Base-by-base conservation (phyloP, 2,888 invertebrate genomes). In the Nymphalis urticae region DNA sequence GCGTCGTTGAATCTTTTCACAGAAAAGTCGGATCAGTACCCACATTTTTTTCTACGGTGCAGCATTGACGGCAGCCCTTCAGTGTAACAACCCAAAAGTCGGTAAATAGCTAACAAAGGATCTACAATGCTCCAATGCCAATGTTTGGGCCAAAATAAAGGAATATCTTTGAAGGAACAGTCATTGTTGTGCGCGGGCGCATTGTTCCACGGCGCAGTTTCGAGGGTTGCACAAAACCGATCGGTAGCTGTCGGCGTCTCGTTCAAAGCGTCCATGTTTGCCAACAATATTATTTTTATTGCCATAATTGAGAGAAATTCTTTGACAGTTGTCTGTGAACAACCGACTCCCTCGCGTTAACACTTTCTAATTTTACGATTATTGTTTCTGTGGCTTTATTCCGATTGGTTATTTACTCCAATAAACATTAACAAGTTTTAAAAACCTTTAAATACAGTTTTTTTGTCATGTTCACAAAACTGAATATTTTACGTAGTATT, bases 231-330 rank as follows among this genome's bases (percentile, higher is more conserved):
- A 90, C 89, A 90, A 90, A 89, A 91, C 90, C 90, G 84, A 82
- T 79, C 91, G 88, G 92, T 92, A 92, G 92, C 92, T 76, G 81
- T 76, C 86, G 86, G 87, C 82, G 77, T 77, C 73, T 42, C 76
- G 79, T 79, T 90, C 89, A 91, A 92, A 91, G 87, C 73, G 72
- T 74, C 73, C 72, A 73, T 90, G 91, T 92, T 92, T 91, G 77
- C 85, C 81, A 88, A 86, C 87, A 89, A 88, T 89, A 92, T 92
- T 87, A 90, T 90, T 90, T 91, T 91, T 91, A 92, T 89, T 89
- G 86, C 88, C 69, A 88, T 88, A 89, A 91, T 91, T 87, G 87
- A 87, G 86, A 80, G 82, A 85, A 82, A 84, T 83, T 84, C 79
- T 82, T 79, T 80, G 77, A 75, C 76, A 73, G 60, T 65, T 62